Percentiles rank a stretch among this genome's conserved stretches.
These are phyloP conservation scores for Paraplagusia blochii DNA, from an alignment of 2,113 vertebrate genomes.

Conservation along the genomic window DNA sequence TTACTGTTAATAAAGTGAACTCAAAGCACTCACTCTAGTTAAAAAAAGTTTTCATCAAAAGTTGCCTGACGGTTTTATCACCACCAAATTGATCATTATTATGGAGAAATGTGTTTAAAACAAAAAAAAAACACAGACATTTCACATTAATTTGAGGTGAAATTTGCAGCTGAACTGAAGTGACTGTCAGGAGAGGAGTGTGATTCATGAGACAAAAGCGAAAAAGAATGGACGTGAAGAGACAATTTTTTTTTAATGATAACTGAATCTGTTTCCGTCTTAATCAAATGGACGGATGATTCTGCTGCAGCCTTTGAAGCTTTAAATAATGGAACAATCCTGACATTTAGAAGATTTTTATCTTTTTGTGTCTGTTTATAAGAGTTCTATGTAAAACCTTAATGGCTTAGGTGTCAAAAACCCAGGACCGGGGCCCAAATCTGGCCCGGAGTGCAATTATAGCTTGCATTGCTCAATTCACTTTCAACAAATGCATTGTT, in stretches of 20 bases:
- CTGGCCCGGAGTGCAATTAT: too few species aligned
- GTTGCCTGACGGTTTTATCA: conserved; percentile 36
- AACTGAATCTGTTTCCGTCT: conserved; percentile 12
- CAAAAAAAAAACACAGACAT: conserved; percentile 9
- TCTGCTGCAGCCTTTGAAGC: conserved; percentile 3
- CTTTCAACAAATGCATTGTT: too few species aligned
- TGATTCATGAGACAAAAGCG: conserved; percentile 22
- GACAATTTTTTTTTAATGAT: conserved; percentile 24
- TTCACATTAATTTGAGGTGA: conserved; percentile 28
- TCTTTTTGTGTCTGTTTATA: conserved; percentile 15
- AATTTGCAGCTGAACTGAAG: conserved; percentile 16
- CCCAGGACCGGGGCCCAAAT: too few species aligned
- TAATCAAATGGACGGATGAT: conserved; percentile 13
- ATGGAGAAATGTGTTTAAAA: conserved; percentile 33
- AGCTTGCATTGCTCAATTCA: too few species aligned
- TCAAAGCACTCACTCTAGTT: not conserved
- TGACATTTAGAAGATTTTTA: conserved; percentile 47
- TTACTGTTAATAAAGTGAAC: conserved; percentile 5
- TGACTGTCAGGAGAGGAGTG: conserved; percentile 6
- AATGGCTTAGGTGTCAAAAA: too few species aligned
- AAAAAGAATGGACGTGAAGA: not conserved
- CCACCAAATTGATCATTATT: conserved; percentile 35
- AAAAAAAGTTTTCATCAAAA: conserved; percentile 15
- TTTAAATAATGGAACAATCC: conserved; percentile 9
- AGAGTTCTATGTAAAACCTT: too few species aligned